A percentile compares a stretch with the other conserved stretches of the same genome.
These are phyloP conservation scores for Rostratula benghalensis DNA, from an alignment of 2,113 vertebrate species.

Conservation along the genomic window DNA sequence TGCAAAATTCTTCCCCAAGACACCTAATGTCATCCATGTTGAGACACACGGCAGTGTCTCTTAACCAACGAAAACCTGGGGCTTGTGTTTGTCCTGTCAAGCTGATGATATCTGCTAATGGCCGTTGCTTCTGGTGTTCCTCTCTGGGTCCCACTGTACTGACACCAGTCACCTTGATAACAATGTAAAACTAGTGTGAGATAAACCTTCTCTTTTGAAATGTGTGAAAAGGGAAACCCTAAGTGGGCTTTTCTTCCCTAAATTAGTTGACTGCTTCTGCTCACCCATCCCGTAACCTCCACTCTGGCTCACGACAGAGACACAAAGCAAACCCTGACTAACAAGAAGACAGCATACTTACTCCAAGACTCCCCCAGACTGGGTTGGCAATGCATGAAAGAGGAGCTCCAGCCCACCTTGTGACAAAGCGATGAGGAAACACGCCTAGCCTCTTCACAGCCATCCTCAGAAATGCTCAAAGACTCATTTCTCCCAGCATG, in stretches of 20 bases:
- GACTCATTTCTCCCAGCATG: constrained; percentile 21
- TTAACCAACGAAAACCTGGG: not conserved
- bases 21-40: not conserved
- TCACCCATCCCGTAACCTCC: not conserved
- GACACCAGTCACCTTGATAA: not conserved
- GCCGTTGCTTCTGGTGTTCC: not conserved
- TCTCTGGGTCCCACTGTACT: not conserved
- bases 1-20: not conserved
- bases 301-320: not conserved
- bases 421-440: not conserved
- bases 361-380: not conserved
- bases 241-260: not conserved
- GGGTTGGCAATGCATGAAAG: not conserved
- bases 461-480: not conserved
- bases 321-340: not conserved
- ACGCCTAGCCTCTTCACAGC: not conserved
- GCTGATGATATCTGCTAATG: not conserved
- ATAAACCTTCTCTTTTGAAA: not conserved
- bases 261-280: not conserved
- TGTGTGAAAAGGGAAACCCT: not conserved
- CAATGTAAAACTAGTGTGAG: not conserved
- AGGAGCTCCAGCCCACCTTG: not conserved
- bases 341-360: not conserved
- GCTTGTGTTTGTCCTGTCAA: not conserved
- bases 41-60: not conserved